Evolutionary conservation across 2,113 vertebrate species (phyloP), one percentile per base, ranked within the genome.

Genomic region (Podarcis raffonei): DNA sequence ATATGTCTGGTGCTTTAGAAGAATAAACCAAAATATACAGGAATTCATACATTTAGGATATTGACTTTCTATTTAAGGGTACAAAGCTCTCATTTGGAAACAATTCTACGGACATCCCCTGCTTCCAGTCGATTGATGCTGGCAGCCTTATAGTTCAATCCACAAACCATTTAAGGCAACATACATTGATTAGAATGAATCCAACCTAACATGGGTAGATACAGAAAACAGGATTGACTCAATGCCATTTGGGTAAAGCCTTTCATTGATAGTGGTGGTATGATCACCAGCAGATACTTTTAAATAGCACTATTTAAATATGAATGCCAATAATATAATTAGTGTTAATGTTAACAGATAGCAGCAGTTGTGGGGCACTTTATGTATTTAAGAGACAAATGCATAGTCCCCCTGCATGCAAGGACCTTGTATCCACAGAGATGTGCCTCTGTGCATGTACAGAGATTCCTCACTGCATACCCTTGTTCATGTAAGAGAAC

Each of bases 1-100:
- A 90, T 42, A 86, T 2, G 35, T 83, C 90, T 89, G 95, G 89
- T 79, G 93, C 76, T 91, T 95, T 87, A 92, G 92, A 95, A 91
- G 91, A 8, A 78, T 59, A 89, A 86, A 0, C 84, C 84, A 86
- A 32, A 1, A 35, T 32, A 79, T 76, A 88, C 53, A 76, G 79
- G 75, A 62, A 75, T 74, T 82, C 27, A n/a, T 62, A 86, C 85
- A 68, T 77, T 78, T 88, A 90, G 87, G 39, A 48, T n/a, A 65
- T 35, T 80, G 87, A 88, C 79, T 62, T 85, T 77, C 85, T 68
- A 53, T n/a, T 86, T 39, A 75, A 48, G 83, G 81, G 57, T 86
- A 22, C 39, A 42, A 76, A 83, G 20, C 66, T 37, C 23, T 81
- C 6, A 83, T 65, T 35, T 78, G 59, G 39, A 15, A 77, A 76